Evolutionary conservation across 2,888 invertebrate species (phyloP).

Genomic region (Mycalesis mineus): DNA sequence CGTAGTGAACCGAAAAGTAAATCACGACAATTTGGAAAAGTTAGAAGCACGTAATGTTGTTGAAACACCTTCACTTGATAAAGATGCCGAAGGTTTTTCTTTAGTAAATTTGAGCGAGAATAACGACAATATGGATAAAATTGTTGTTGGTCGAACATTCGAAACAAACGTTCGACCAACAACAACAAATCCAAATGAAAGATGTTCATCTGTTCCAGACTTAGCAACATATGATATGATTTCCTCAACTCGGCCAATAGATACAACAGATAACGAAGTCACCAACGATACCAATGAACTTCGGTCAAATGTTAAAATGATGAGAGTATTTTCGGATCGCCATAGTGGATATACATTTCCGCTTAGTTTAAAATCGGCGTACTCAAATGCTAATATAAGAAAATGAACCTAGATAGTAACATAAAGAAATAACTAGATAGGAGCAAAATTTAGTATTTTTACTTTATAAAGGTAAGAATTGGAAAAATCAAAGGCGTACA

Average conservation of each 20-base stretch:
- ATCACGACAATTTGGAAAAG: background rate
- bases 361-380: background rate
- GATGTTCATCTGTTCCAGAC: conserved; percentile 1
- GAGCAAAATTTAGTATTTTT: too few relatives aligned
- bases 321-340: background rate
- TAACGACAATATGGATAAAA: too few relatives aligned
- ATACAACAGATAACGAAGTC: background rate
- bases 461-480: too few relatives aligned
- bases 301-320: background rate
- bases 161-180: background rate
- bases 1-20: background rate
- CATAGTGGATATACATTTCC: conserved; percentile 3
- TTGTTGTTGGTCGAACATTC: too few relatives aligned
- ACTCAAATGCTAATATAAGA: conserved; percentile 3
- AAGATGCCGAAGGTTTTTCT: background rate
- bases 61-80: background rate
- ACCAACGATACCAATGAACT: background rate
- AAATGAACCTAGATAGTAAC: background rate
- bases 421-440: too few relatives aligned
- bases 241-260: background rate
- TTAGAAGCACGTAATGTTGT: background rate
- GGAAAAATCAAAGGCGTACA: too few relatives aligned
- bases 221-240: conserved; percentile 15
- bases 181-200: background rate
- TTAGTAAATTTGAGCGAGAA: background rate